phyloP scores from a whole-genome alignment of 2,888 invertebrate species.

The Ferrisia virgata region DNA sequence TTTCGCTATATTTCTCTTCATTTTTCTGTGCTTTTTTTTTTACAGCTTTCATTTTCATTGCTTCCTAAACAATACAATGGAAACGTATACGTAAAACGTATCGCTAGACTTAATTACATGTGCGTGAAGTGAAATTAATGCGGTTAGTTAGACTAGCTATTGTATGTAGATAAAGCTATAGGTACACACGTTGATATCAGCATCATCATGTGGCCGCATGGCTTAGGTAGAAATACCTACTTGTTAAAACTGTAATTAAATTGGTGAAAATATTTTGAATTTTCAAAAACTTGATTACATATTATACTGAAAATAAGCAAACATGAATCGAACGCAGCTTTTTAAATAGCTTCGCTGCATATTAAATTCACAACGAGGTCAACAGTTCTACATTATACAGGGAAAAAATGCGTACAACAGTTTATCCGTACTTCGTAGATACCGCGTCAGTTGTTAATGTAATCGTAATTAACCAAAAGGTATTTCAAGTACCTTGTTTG shows the following conservation, averaged over 20 bases:
- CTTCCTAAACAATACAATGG: slow-evolving; percentile 18
- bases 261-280: not conserved
- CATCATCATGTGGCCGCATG: too few relatives aligned
- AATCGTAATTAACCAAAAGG: not conserved
- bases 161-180: not conserved
- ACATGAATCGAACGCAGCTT: not conserved
- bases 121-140: not conserved
- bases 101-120: not conserved
- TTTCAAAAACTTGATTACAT: not conserved
- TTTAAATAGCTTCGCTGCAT: not conserved
- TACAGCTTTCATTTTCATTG: not conserved
- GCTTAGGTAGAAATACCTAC: too few relatives aligned
- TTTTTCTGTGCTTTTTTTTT: not conserved
- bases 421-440: not conserved
- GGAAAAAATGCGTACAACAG: not conserved
- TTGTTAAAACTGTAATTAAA: not conserved
- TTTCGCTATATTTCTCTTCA: slow-evolving; percentile 22
- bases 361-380: not conserved
- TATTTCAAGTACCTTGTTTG: not conserved
- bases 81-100: not conserved
- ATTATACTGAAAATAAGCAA: not conserved
- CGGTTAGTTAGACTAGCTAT: too few relatives aligned
- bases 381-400: not conserved
- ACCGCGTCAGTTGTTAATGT: not conserved
- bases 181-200: too few relatives aligned